Conservation (phyloP, 2,797 vertebrate genomes). For the Acanthurus leucopareius region DNA sequence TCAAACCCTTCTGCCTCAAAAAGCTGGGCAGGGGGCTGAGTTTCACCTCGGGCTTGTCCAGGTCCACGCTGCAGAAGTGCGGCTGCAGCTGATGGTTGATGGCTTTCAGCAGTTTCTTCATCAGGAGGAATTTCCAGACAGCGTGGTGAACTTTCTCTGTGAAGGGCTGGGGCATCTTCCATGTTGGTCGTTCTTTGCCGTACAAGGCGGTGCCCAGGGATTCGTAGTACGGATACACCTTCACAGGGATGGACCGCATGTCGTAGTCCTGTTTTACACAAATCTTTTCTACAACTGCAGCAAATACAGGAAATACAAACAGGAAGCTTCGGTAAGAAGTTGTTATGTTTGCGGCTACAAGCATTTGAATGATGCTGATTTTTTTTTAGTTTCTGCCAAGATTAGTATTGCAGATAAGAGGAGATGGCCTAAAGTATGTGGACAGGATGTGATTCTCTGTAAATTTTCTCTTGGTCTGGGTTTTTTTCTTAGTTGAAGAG, state of each 20-base stretch:
- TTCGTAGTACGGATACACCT: conserved; percentile 85
- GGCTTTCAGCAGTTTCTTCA: conserved; percentile 61
- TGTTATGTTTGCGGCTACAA: not conserved
- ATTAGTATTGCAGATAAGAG: not conserved
- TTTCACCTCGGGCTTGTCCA: conserved; percentile 73
- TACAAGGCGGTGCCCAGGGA: conserved; percentile 86
- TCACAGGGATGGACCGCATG: conserved; percentile 77
- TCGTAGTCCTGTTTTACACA: conserved; percentile 74
- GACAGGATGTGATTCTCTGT: not conserved
- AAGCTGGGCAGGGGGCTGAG: conserved; percentile 83
- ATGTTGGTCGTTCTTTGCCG: conserved; percentile 83
- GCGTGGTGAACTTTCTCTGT: conserved; percentile 74
- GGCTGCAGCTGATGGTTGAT: conserved; percentile 83
- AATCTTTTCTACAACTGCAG: conserved; percentile 82
- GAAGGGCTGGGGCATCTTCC: conserved; percentile 86
- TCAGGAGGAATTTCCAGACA: conserved; percentile 85
- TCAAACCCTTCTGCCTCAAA: conserved; percentile 75
- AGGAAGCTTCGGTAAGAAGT: not conserved
- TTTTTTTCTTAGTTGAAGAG: too few species aligned
- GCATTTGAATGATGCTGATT: not conserved
- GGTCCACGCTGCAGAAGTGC: conserved; percentile 80
- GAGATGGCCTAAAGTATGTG: not conserved
- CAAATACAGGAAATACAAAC: not conserved
- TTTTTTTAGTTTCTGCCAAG: not conserved
- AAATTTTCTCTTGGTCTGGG: not conserved